Evolutionary conservation across 2,797 vertebrate genomes (phyloP).

Genomic region (Passerculus sandwichensis): DNA sequence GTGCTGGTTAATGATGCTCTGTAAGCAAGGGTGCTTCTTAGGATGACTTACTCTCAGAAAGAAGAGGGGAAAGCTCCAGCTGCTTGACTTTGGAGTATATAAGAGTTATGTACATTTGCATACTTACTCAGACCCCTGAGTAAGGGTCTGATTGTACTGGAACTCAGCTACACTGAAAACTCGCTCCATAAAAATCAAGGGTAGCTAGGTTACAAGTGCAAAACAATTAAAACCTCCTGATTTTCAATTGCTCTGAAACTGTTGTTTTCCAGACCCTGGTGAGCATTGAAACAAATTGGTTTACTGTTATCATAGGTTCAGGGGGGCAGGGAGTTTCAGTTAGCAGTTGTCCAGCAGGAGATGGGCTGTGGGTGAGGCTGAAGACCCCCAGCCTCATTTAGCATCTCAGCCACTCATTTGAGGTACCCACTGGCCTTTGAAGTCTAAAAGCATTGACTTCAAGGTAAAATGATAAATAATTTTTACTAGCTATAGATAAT

Average conservation of each 20-base stretch:
- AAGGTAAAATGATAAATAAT: neutral
- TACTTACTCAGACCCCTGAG: neutral
- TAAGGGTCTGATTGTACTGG: neutral
- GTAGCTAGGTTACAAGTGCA: neutral
- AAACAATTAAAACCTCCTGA: neutral
- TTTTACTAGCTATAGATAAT: neutral
- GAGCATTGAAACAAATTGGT: neutral
- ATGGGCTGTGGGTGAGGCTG: neutral
- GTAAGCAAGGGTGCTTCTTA: neutral
- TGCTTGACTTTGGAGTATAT: neutral
- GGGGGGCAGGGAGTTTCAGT: neutral
- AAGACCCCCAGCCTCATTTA: neutral
- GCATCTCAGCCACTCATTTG: neutral
- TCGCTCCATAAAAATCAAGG: neutral
- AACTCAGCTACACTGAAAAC: neutral
- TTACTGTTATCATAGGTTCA: neutral
- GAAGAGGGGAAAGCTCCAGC: neutral
- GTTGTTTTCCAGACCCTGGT: neutral
- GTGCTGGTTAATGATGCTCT: neutral
- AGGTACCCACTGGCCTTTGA: neutral
- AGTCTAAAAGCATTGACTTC: neutral
- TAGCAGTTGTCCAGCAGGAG: neutral
- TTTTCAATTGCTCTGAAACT: neutral
- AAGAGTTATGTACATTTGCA: neutral
- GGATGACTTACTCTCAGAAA: neutral